A percentile compares a stretch with the other conserved stretches of the same genome.
phyloP scores from a whole-genome alignment of 2,113 vertebrate genomes.

The Pavo muticus region DNA sequence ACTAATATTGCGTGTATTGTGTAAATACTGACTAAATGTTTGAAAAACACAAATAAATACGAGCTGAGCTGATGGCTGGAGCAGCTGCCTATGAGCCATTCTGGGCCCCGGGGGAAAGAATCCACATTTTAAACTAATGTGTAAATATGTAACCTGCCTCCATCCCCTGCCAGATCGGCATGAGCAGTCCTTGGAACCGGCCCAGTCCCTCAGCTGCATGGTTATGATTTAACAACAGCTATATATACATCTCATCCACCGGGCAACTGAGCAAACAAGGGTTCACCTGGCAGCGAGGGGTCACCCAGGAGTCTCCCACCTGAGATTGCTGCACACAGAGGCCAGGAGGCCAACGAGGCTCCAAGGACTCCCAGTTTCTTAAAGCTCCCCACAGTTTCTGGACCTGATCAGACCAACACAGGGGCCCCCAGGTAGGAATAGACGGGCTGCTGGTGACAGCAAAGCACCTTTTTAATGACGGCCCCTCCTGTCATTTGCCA shows the following conservation, averaged over 20 bases:
- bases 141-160: slow-evolving; percentile 76
- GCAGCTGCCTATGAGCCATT: slow-evolving; percentile 71
- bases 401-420: not conserved
- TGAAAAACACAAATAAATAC: slow-evolving; percentile 72
- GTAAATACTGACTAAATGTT: slow-evolving; percentile 71
- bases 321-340: not conserved
- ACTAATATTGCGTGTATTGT: slow-evolving; percentile 66
- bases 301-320: not conserved
- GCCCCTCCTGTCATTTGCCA: not conserved
- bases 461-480: not conserved
- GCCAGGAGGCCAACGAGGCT: not conserved
- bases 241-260: slow-evolving; percentile 57
- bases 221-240: slow-evolving; percentile 62
- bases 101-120: slow-evolving; percentile 51
- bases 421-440: not conserved
- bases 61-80: slow-evolving; percentile 64
- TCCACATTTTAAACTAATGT: slow-evolving; percentile 74
- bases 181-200: slow-evolving; percentile 59
- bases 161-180: slow-evolving; percentile 21
- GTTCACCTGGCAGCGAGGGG: slow-evolving; percentile 58
- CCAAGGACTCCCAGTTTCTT: not conserved
- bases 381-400: not conserved
- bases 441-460: not conserved
- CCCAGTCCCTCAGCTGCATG: slow-evolving; percentile 67
- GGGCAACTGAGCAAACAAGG: slow-evolving; percentile 64